phyloP scores from a whole-genome alignment of 2,797 vertebrate genomes.

The Trachops cirrhosus region DNA sequence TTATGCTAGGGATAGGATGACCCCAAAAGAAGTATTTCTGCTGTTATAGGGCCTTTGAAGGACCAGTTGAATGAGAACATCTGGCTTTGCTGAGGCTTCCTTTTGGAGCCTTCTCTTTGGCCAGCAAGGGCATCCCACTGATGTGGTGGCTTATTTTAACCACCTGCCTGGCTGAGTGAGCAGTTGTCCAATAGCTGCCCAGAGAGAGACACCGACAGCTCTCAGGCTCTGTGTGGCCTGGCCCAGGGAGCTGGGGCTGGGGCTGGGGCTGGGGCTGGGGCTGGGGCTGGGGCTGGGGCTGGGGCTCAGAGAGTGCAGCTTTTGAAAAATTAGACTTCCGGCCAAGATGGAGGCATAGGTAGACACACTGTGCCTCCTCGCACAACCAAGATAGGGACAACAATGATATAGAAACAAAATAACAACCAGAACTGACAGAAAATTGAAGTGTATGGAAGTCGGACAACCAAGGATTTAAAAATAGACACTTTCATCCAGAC shows the following conservation, averaged over 20 bases:
- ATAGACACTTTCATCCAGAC: too few species aligned
- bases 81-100: not conserved
- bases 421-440: too few species aligned
- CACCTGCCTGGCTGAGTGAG: fast-evolving
- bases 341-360: too few species aligned
- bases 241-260: not conserved
- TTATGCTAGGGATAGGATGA: not conserved
- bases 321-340: not conserved
- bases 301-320: not conserved
- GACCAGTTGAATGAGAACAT: not conserved
- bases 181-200: not conserved
- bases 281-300: not conserved
- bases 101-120: not conserved
- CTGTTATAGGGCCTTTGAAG: not conserved
- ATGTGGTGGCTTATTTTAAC: not conserved
- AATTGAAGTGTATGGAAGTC: too few species aligned
- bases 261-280: not conserved
- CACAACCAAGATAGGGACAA: too few species aligned
- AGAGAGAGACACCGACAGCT: not conserved
- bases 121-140: too few species aligned
- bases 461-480: too few species aligned
- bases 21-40: not conserved
- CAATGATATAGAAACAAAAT: too few species aligned
- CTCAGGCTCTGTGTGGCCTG: not conserved
- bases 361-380: too few species aligned